Evolutionary conservation across 2,113 vertebrate species (phyloP).

Genomic region (Brachypteracias leptosomus): DNA sequence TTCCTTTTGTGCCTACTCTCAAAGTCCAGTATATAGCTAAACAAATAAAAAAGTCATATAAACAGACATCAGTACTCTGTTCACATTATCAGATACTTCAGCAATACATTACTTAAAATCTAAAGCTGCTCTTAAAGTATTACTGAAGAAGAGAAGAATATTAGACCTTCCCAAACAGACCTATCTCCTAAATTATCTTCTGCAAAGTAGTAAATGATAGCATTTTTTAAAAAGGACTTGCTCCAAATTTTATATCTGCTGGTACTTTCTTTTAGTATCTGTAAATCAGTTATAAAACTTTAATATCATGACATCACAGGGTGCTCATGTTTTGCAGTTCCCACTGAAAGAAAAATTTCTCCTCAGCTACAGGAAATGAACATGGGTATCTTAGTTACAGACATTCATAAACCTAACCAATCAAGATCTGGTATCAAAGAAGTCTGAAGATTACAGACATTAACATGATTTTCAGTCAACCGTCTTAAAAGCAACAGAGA

Average conservation of each 20-base stretch:
- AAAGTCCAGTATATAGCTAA: not conserved
- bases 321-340: not conserved
- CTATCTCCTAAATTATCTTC: not conserved
- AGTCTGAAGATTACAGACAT: not conserved
- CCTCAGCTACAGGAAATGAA: not conserved
- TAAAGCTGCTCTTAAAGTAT: not conserved
- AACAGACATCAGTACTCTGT: not conserved
- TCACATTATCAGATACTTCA: not conserved
- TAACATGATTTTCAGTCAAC: not conserved
- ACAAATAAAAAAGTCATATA: not conserved
- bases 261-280: not conserved
- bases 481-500: not conserved
- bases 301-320: no score
- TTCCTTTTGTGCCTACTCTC: not conserved
- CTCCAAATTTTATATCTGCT: not conserved
- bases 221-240: not conserved
- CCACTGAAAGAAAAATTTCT: not conserved
- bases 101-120: not conserved
- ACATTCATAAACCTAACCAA: not conserved
- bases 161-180: not conserved
- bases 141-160: not conserved
- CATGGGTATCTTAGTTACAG: not conserved
- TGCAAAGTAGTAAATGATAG: not conserved
- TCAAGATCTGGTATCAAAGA: not conserved
- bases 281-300: not conserved